Base-by-base conservation (phyloP, 2,888 invertebrate genomes). In the Heteropelma amictum region DNA sequence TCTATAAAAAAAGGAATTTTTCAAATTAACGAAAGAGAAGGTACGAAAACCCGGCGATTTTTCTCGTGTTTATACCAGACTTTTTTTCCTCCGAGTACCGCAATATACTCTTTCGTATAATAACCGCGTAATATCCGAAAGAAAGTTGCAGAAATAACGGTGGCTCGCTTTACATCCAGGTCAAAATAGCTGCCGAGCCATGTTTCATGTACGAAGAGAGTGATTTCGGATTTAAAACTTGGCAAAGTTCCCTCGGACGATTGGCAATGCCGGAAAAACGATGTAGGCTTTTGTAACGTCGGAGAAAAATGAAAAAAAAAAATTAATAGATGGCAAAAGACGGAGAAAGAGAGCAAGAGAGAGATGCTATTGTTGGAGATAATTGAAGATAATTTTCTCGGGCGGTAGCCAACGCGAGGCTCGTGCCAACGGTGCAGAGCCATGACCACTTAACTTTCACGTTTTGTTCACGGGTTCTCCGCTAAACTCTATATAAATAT, bases 381-480 rank as follows among this genome's bases (percentile, higher is more conserved):
- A 87, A 87, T 87, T 85, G 83, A 81, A 84, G 84, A 86, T 86
- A 83, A 87, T 86, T 86, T 85, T 77, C 83, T 84, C 81, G 81
- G 80, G 70, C 72, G 38, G 82, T 80, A 80, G 80, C 80, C 79
- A 77, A 51, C 49, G 23, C 47, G 35, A 72, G 82, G 79, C 84
- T 81, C 83, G 83, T 83, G 85, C 83, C 78, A 79, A 58, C 72
- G 42, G 51, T 42, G 45, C 54, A 68, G 65, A 73, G 81, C 77
- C 80, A 83, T 85, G 85, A 84, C 81, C 85, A 83, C 82, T 85
- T 86, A 84, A 84, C 85, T 87, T 87, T 86, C 84, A 85, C 86
- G 82, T 83, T 64, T 64, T 68, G 67, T 71, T 76, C 61, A 68
- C 65, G 72, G 60, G 54, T 49, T 40, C 45, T 40, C 58, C 19